Percentiles rank a stretch among this genome's conserved stretches.
These are phyloP conservation scores for Sisyra terminalis DNA, from an alignment of 2,888 invertebrate genomes.

Conservation along the genomic window DNA sequence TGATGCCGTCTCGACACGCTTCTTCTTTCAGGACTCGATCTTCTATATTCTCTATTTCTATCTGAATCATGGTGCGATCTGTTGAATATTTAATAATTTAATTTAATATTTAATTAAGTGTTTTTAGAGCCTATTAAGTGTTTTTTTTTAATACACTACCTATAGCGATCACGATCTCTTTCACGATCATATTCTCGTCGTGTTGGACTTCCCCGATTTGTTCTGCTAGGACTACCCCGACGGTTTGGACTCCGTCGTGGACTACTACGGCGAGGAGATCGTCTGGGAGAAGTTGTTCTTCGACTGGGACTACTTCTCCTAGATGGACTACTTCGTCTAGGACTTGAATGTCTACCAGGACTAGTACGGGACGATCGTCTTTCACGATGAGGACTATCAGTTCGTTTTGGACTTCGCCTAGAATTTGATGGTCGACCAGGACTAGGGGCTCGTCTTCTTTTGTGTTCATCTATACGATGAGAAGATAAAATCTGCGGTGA, in stretches of 20 bases:
- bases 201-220: neutral
- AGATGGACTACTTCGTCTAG: neutral
- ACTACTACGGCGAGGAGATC: conserved; percentile 1
- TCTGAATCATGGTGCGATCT: neutral
- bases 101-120: no score
- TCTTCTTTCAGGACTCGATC: neutral
- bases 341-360: neutral
- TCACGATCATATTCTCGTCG: conserved; percentile 2
- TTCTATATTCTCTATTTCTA: neutral
- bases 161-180: neutral
- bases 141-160: no score
- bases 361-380: neutral
- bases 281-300: neutral
- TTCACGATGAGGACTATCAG: neutral
- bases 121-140: no score
- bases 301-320: neutral
- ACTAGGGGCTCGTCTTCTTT: no score
- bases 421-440: neutral
- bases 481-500: no score
- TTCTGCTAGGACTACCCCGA: neutral
- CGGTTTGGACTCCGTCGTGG: neutral
- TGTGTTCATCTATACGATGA: no score
- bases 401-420: neutral
- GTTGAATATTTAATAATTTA: no score
- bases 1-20: neutral